A percentile compares a stretch with the other conserved stretches of the same genome.
Evolutionary conservation across 1,140 invertebrate species (phyloP).

Genomic region (Adoxophyes honmai): DNA sequence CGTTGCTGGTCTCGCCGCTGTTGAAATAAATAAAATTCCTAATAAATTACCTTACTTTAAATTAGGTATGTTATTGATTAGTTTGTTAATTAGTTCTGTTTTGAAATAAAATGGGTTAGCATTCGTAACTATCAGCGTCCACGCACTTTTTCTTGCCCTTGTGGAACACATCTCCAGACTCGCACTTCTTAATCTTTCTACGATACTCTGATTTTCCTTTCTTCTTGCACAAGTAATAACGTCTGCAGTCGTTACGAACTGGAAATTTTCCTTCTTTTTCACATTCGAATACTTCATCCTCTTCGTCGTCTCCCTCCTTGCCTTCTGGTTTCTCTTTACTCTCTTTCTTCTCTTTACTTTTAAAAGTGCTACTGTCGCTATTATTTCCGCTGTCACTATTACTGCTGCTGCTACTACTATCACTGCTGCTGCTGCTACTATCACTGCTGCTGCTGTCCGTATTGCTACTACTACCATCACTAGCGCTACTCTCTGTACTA

Average conservation of each 20-base stretch:
- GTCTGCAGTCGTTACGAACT: slow-evolving; percentile 45
- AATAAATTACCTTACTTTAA: too few species aligned
- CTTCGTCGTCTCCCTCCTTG: slow-evolving; percentile 3
- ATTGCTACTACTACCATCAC: not conserved
- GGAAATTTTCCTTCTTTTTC: slow-evolving; percentile 51
- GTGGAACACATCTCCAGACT: slow-evolving; percentile 53
- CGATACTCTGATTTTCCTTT: slow-evolving; percentile 39
- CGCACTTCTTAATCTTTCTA: slow-evolving; percentile 48
- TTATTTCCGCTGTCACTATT: not conserved
- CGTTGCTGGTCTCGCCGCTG: not conserved
- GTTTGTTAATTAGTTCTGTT: too few species aligned
- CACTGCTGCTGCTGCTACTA: slow-evolving; percentile 24
- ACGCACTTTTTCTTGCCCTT: slow-evolving; percentile 54
- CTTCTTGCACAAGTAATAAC: slow-evolving; percentile 55
- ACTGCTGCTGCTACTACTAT: slow-evolving; percentile 10
- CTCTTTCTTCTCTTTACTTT: slow-evolving; percentile 6
- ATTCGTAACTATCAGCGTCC: slow-evolving; percentile 54
- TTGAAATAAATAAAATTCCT: too few species aligned
- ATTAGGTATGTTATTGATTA: too few species aligned
- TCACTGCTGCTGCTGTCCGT: slow-evolving; percentile 23
- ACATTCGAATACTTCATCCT: slow-evolving; percentile 40
- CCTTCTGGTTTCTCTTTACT: slow-evolving; percentile 2
- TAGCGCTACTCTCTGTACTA: not conserved
- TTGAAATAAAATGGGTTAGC: slow-evolving; percentile 19
- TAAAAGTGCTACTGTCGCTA: not conserved